Evolutionary conservation across 2,888 invertebrate genomes (phyloP), one percentile per base, ranked within the genome.

Genomic region (Calliopum simillimum): DNA sequence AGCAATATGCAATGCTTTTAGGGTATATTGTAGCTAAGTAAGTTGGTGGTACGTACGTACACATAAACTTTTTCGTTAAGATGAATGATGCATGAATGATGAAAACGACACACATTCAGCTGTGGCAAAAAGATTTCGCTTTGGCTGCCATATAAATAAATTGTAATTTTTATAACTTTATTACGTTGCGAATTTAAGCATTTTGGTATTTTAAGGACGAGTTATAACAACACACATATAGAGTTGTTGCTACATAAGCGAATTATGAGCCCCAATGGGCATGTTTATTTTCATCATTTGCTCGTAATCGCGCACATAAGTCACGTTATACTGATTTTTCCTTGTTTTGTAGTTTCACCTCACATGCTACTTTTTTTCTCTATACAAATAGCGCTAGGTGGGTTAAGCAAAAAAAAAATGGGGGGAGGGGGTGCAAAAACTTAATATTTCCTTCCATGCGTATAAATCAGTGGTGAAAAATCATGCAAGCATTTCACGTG

Each of bases 381-480:
- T 55, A 2, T 19, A 51, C 41, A 19, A 47, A 11, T 33, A 33
- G 13, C 19, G 6, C 41, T 49, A 4, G 41, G 43, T 33, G 53
- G 41, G 11, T 47, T 47, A 16, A 41, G 11, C 3, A 14, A 23
- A 46, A 61, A 13, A 46, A 23, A 21, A 61, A 61, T 19, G 21
- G 46, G 70, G 73, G 75, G 71, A 49, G 69, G 43, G 68, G 5
- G 47, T 41, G 33, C 13, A 46, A 25, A 44, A 11, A 47, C 3
- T 58, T 11, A 53, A 21, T 62, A 41, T 12, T 68, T 63, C n/a
- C 33, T 25, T n/a, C n/a, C 76, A 75, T 73, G 78, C 79, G 79
- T 33, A 33, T 79, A 82, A 81, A 80, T 81, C 81, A 81, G 80
- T 79, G n/a, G n/a, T n/a, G n/a, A 80, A 79, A 82, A 82, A 80